A percentile compares a stretch with the other conserved stretches of the same genome.
phyloP scores from a whole-genome alignment of 1,140 invertebrate species.

The Hylaeus volcanicus region DNA sequence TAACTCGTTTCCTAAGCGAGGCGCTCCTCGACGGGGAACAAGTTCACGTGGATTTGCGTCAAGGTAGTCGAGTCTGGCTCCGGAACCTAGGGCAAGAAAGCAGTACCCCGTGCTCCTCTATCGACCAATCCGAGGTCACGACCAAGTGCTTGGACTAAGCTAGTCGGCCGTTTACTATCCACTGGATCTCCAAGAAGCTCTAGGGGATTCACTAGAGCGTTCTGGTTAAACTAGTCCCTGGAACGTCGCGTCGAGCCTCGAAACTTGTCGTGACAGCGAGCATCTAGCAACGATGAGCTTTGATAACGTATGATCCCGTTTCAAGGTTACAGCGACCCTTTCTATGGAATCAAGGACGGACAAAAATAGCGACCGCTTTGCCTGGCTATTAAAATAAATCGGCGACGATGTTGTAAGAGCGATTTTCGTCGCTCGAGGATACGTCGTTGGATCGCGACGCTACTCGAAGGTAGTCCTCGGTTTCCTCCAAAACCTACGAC shows the following conservation, averaged over 20 bases:
- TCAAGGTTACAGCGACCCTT: conserved; percentile 38
- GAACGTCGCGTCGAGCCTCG: conserved; percentile 17
- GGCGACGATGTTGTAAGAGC: conserved; percentile 24
- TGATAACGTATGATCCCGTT: conserved; percentile 25
- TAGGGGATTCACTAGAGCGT: conserved; percentile 27
- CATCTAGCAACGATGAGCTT: conserved; percentile 6
- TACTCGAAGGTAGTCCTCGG: conserved; percentile 30
- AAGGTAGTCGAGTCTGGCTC: conserved; percentile 48
- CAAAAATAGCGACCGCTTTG: conserved; percentile 36
- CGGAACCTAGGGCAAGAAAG: conserved; percentile 54
- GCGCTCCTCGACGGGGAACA: conserved; percentile 19
- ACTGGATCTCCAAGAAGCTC: conserved; percentile 40
- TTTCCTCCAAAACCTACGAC: conserved; percentile 41
- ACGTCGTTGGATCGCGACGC: not conserved
- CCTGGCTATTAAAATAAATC: conserved; percentile 11
- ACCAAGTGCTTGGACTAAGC: conserved; percentile 57
- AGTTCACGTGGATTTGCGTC: conserved; percentile 44
- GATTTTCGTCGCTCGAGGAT: conserved; percentile 33
- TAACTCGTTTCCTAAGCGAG: conserved; percentile 35
- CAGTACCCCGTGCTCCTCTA: conserved; percentile 43
- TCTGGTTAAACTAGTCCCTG: conserved; percentile 59
- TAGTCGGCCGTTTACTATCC: conserved; percentile 54
- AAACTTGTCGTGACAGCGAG: not conserved
- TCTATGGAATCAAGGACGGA: conserved; percentile 35
- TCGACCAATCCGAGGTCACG: conserved; percentile 61